phyloP scores from a whole-genome alignment of 2,113 vertebrate genomes.

The Corythoichthys haematopterus region DNA sequence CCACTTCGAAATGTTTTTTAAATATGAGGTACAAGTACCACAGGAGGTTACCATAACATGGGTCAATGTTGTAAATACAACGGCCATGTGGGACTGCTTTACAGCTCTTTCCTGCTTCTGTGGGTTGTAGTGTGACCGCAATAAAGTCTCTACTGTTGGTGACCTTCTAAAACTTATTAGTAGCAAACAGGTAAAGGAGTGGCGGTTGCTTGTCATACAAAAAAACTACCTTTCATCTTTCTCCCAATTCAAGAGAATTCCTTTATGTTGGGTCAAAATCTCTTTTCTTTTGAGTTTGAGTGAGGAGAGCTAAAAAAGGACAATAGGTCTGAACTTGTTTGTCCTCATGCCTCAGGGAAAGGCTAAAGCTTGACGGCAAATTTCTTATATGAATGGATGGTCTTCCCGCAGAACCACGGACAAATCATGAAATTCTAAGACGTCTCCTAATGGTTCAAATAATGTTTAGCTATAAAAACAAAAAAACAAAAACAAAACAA shows the following conservation, averaged over 20 bases:
- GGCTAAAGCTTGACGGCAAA: constrained; percentile 9
- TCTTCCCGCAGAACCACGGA: constrained; percentile 15
- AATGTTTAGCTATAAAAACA: no score
- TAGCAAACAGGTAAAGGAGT: constrained; percentile 28
- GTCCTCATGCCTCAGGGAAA: constrained; percentile 45
- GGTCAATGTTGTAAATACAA: constrained; percentile 57
- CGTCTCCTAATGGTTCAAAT: no score
- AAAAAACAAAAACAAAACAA: no score
- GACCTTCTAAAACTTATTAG: constrained; percentile 37
- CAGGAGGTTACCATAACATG: constrained; percentile 65
- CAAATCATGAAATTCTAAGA: no score
- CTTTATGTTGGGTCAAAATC: constrained; percentile 33
- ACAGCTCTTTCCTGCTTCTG: constrained; percentile 62
- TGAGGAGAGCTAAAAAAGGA: constrained; percentile 38
- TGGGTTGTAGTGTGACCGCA: constrained; percentile 40
- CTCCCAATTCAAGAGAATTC: constrained; percentile 23
- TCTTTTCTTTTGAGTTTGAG: constrained; percentile 29
- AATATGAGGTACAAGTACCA: constrained; percentile 53
- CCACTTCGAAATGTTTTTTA: constrained; percentile 48
- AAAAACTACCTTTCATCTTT: constrained; percentile 28
- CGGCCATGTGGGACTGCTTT: constrained; percentile 72
- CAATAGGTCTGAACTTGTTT: constrained; percentile 49
- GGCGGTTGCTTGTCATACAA: constrained; percentile 33
- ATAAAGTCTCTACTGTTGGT: constrained; percentile 43
- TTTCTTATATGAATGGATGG: constrained; percentile 1